These are phyloP conservation scores for Arenicola marina DNA, from an alignment of 2,888 invertebrate species.

Conservation along the genomic window DNA sequence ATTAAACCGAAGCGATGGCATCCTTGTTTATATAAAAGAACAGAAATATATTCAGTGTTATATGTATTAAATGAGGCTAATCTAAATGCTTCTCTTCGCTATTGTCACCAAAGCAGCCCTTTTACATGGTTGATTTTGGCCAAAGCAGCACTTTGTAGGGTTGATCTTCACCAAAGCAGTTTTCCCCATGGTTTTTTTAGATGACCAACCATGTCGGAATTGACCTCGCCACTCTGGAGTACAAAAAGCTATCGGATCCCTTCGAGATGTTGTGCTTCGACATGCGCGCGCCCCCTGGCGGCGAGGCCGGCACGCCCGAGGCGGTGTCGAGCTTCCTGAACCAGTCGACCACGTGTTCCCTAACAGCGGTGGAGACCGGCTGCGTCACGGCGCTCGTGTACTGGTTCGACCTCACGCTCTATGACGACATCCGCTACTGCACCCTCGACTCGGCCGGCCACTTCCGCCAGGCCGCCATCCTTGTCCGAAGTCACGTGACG, in stretches of 20 bases:
- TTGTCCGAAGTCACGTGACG: too few species aligned
- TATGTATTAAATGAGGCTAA: too few species aligned
- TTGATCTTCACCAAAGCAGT: background rate
- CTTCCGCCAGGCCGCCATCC: constrained; percentile 52
- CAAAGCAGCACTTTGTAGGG: too few species aligned
- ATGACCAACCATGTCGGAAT: constrained; percentile 49
- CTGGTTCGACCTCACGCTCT: constrained; percentile 48
- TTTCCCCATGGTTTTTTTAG: constrained; percentile 30
- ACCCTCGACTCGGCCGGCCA: constrained; percentile 42
- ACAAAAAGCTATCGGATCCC: constrained; percentile 45
- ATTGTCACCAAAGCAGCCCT: too few species aligned
- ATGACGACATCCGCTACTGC: constrained; percentile 33
- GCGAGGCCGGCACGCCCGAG: constrained; percentile 15
- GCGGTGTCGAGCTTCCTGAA: constrained; percentile 15
- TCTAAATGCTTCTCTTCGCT: background rate
- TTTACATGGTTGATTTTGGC: too few species aligned
- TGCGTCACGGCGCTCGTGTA: constrained; percentile 45
- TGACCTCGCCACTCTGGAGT: constrained; percentile 39
- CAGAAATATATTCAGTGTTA: too few species aligned
- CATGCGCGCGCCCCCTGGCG: constrained; percentile 31
- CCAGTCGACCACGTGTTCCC: constrained; percentile 31
- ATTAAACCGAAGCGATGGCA: too few species aligned
- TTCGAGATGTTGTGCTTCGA: constrained; percentile 43
- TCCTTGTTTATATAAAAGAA: too few species aligned
- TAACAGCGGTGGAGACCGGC: constrained; percentile 39